phyloP scores from a whole-genome alignment of 2,797 vertebrate species.

The Phataginus tricuspis region DNA sequence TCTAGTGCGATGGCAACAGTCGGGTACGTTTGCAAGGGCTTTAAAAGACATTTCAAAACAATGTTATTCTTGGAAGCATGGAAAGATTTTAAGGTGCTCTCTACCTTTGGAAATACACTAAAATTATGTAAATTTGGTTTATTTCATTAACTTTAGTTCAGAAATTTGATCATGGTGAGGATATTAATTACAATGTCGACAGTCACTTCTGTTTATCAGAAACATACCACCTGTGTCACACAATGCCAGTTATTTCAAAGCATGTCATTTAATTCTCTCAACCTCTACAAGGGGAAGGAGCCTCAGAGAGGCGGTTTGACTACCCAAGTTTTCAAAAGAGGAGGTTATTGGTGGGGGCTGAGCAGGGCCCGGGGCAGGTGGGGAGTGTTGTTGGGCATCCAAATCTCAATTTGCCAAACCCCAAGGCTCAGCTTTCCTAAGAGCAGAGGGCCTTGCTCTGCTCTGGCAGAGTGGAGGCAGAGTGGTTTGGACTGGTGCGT shows the following conservation, averaged over 20 bases:
- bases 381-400: background rate
- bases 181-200: background rate
- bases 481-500: background rate
- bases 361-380: too few relatives aligned
- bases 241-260: background rate
- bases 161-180: background rate
- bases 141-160: background rate
- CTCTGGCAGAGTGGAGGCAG: background rate
- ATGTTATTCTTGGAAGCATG: background rate
- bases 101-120: background rate
- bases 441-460: too few relatives aligned
- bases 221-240: rapidly evolving
- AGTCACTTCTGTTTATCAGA: background rate
- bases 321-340: background rate
- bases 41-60: background rate
- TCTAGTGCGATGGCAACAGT: background rate
- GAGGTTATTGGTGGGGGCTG: background rate
- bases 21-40: background rate
- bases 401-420: background rate
- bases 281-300: background rate
- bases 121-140: background rate
- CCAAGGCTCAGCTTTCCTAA: background rate
- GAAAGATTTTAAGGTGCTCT: background rate
- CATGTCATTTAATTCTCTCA: background rate
- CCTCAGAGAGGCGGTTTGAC: too few relatives aligned